A percentile compares a stretch with the other conserved stretches of the same genome.
Conservation (phyloP, 2,888 invertebrate genomes). For the Orchestes rusci region DNA sequence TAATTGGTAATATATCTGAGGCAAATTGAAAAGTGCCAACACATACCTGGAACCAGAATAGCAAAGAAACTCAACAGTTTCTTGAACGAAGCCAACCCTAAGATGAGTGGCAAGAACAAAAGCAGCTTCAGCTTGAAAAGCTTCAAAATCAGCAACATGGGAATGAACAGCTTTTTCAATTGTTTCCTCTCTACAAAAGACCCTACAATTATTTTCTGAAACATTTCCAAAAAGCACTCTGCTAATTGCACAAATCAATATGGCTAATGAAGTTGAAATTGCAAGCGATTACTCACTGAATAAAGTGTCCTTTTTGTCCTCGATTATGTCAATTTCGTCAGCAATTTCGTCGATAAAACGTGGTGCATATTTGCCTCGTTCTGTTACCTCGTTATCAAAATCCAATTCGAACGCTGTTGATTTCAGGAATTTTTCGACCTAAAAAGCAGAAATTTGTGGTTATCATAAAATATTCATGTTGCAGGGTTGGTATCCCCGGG, state of each 20-base stretch:
- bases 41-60: constrained; percentile 62
- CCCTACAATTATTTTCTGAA: neutral
- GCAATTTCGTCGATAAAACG: constrained; percentile 78
- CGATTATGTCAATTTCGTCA: constrained; percentile 74
- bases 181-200: constrained; percentile 63
- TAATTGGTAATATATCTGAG: neutral
- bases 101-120: constrained; percentile 72
- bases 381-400: constrained; percentile 68
- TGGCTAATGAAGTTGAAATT: too few relatives aligned
- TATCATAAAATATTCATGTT: too few relatives aligned
- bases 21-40: neutral
- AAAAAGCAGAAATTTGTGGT: neutral
- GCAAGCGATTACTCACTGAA: constrained; percentile 67
- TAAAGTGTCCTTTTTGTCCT: constrained; percentile 71
- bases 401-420: constrained; percentile 70
- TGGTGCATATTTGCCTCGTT: constrained; percentile 66
- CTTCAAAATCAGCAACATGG: constrained; percentile 72
- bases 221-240: too few relatives aligned
- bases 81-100: constrained; percentile 78
- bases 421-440: constrained; percentile 61
- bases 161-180: constrained; percentile 75
- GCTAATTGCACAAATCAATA: too few relatives aligned
- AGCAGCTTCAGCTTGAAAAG: constrained; percentile 77
- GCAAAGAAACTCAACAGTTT: constrained; percentile 76
- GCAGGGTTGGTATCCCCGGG: too few relatives aligned